Conservation (phyloP, 1,140 invertebrate species). For the Bombus waltoni region DNA sequence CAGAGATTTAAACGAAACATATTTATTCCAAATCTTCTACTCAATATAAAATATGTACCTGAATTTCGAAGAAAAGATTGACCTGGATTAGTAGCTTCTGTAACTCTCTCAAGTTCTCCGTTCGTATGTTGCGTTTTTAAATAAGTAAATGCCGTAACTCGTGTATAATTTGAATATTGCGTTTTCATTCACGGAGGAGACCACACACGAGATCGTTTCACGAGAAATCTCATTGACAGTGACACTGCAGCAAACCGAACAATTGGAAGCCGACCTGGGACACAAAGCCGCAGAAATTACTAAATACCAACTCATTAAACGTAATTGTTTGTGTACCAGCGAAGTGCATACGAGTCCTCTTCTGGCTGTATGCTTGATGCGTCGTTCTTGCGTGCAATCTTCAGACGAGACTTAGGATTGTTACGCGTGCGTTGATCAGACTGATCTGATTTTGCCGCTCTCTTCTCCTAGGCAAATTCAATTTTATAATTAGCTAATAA, state of each 20-base stretch:
- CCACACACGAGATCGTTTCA: not conserved
- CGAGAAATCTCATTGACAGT: slow-evolving; percentile 27
- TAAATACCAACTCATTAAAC: slow-evolving; percentile 15
- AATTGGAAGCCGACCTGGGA: not conserved
- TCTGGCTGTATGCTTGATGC: not conserved
- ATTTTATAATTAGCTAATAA: not conserved
- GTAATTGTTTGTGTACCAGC: slow-evolving; percentile 31
- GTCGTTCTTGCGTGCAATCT: slow-evolving; percentile 18
- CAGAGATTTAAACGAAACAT: no score
- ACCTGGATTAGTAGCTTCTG: not conserved
- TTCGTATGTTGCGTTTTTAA: not conserved
- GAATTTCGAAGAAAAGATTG: not conserved
- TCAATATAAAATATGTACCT: no score
- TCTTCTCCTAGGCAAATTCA: not conserved
- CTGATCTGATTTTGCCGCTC: not conserved
- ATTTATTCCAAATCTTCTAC: no score
- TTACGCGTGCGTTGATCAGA: not conserved
- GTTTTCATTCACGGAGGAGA: not conserved
- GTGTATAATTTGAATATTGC: not conserved
- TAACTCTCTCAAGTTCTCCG: not conserved
- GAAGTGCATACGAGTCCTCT: not conserved
- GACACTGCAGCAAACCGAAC: slow-evolving; percentile 1
- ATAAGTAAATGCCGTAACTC: not conserved
- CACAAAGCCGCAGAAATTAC: slow-evolving; percentile 14
- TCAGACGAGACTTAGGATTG: not conserved